Conservation (phyloP, 2,888 invertebrate species). For the Phyllotreta cruciferae region DNA sequence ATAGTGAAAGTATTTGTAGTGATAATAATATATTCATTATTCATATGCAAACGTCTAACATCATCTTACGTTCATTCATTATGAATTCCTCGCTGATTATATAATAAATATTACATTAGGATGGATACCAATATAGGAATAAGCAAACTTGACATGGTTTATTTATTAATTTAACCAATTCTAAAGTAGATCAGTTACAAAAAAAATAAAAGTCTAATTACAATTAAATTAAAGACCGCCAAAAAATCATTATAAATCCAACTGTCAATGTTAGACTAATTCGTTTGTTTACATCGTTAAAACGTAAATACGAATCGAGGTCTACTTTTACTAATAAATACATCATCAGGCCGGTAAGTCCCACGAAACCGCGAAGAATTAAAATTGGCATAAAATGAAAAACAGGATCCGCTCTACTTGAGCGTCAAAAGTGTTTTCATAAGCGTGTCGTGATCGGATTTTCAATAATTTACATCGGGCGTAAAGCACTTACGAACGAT, state of each 20-base stretch:
- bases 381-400: constrained; percentile 43
- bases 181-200: no score
- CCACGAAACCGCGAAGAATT: constrained; percentile 29
- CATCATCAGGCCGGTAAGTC: constrained; percentile 13
- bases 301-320: constrained; percentile 2
- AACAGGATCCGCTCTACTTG: constrained; percentile 56
- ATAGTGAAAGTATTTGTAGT: background rate
- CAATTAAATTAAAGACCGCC: no score
- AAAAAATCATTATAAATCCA: background rate
- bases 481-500: constrained; percentile 38
- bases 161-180: no score
- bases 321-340: constrained; percentile 24
- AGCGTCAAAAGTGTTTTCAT: constrained; percentile 48
- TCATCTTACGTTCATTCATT: background rate
- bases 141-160: no score
- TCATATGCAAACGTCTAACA: background rate
- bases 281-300: constrained; percentile 2
- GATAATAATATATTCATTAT: constrained; percentile 7
- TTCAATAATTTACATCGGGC: constrained; percentile 39
- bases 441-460: constrained; percentile 35
- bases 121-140: background rate
- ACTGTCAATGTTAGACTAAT: background rate
- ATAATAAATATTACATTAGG: background rate
- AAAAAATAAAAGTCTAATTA: no score
- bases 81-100: background rate